phyloP scores from a whole-genome alignment of 1,140 invertebrate genomes.

The Littorina saxatilis region DNA sequence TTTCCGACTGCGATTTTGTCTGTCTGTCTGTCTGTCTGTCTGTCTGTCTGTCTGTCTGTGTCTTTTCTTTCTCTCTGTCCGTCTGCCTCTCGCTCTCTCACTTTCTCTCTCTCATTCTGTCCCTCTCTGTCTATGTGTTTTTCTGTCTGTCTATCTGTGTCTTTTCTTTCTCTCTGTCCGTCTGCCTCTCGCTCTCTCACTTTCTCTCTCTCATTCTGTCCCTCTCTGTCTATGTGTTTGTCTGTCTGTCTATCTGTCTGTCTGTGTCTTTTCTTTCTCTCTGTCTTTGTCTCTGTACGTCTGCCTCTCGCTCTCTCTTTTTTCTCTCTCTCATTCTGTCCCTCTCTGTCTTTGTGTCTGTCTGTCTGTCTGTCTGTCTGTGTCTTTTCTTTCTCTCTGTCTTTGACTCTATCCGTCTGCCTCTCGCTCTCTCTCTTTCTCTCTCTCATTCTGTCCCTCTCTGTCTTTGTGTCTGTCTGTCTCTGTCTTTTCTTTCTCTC shows the following conservation, averaged over 20 bases:
- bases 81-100: not conserved
- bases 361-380: not conserved
- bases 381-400: too few species aligned
- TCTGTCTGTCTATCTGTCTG: too few species aligned
- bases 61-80: not conserved
- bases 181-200: too few species aligned
- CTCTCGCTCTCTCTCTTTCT: not conserved
- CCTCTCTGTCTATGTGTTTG: too few species aligned
- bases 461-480: not conserved
- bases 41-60: conserved; percentile 2
- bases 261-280: not conserved
- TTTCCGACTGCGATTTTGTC: not conserved
- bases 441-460: not conserved
- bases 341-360: not conserved
- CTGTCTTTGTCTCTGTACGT: not conserved
- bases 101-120: not conserved
- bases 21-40: not conserved
- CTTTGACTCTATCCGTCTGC: too few species aligned
- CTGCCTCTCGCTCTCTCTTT: not conserved
- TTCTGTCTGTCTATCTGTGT: not conserved
- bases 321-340: not conserved
- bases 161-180: too few species aligned
- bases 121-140: not conserved
- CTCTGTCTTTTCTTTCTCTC: not conserved
- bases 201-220: too few species aligned